Conservation (phyloP, 2,888 invertebrate genomes). For the Cerastoderma edule region DNA sequence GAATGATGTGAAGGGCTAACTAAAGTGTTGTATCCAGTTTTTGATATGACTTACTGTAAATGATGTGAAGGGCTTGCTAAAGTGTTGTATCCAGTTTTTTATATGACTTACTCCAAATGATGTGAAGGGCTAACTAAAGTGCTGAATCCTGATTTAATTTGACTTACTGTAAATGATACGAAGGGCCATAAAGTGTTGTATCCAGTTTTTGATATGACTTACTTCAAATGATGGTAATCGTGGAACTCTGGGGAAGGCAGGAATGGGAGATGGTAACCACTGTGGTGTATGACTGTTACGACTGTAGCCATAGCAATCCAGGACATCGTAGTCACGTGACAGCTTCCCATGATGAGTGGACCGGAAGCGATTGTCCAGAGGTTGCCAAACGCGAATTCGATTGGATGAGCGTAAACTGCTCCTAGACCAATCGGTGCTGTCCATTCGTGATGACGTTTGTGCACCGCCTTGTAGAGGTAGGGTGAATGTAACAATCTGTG, state of each 20-base stretch:
- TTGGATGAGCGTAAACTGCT: conserved; percentile 91
- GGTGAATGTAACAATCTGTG: conserved; percentile 89
- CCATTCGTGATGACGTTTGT: conserved; percentile 95
- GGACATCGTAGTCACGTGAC: conserved; percentile 85
- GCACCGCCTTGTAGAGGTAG: conserved; percentile 90
- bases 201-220: no score
- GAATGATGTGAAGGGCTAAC: no score
- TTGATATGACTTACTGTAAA: no score
- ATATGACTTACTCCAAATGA: no score
- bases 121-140: neutral
- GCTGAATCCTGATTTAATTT: no score
- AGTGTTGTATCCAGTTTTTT: no score
- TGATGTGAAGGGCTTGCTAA: no score
- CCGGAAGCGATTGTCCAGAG: conserved; percentile 89
- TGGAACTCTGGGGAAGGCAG: conserved; percentile 93
- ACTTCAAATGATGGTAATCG: conserved; percentile 93
- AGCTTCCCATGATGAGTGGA: conserved; percentile 87
- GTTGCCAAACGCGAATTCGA: conserved; percentile 90
- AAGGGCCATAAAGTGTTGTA: no score
- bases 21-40: no score
- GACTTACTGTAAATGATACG: no score
- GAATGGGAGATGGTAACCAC: conserved; percentile 93
- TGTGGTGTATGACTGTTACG: conserved; percentile 92
- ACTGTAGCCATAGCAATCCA: conserved; percentile 91
- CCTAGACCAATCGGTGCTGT: conserved; percentile 93